Evolutionary conservation across 2,797 vertebrate species (phyloP).

Genomic region (Neosilurus mollespiculum): DNA sequence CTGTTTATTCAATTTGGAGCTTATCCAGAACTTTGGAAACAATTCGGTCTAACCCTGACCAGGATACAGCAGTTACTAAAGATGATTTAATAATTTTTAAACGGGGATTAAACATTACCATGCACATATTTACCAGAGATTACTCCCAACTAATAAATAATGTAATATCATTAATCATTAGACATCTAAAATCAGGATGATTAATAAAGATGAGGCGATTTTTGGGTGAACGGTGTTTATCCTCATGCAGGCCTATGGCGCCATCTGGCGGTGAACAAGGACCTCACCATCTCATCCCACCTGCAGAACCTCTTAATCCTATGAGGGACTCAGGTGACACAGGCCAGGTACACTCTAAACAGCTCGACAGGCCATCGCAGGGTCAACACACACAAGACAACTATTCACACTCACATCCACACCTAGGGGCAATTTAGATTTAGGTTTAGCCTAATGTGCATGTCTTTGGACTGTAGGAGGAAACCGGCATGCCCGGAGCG

Average conservation of each 20-base stretch:
- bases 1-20: not conserved
- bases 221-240: not conserved
- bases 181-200: not conserved
- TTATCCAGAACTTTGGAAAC: not conserved
- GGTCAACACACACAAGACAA: too few relatives aligned
- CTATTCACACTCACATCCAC: too few relatives aligned
- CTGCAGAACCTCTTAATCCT: too few relatives aligned
- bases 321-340: too few relatives aligned
- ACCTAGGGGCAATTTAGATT: too few relatives aligned
- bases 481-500: too few relatives aligned
- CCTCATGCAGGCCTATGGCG: not conserved
- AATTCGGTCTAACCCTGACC: not conserved
- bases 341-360: too few relatives aligned
- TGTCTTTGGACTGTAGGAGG: too few relatives aligned
- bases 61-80: not conserved
- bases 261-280: conserved; percentile 12
- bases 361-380: too few relatives aligned
- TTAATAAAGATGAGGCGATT: too few relatives aligned
- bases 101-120: not conserved
- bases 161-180: not conserved
- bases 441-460: too few relatives aligned
- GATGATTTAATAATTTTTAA: not conserved
- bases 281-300: not conserved
- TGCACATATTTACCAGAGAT: not conserved
- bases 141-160: not conserved